phyloP scores from a whole-genome alignment of 2,113 vertebrate species.

The Bombycilla garrulus region DNA sequence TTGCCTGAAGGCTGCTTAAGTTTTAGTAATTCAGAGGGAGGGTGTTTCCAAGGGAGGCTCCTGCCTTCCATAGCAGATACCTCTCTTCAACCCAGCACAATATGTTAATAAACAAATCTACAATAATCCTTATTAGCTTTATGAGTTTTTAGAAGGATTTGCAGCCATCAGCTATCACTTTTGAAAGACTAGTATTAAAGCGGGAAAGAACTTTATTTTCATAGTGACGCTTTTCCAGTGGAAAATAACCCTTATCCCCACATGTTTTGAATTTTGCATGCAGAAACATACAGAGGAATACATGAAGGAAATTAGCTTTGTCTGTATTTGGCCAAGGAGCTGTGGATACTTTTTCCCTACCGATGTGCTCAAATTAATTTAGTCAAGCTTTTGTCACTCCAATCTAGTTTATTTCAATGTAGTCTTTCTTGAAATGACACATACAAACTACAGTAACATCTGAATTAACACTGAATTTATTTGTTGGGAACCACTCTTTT shows the following conservation, averaged over 20 bases:
- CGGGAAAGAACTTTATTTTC: background rate
- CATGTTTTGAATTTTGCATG: background rate
- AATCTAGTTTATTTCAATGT: background rate
- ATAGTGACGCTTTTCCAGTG: background rate
- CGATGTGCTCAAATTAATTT: background rate
- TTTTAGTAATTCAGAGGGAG: no score
- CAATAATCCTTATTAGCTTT: background rate
- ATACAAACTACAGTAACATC: background rate
- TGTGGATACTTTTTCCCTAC: background rate
- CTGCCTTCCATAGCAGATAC: no score
- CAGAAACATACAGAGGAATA: background rate
- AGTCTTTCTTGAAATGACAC: background rate
- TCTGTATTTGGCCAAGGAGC: background rate
- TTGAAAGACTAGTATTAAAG: background rate
- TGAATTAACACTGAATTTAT: background rate
- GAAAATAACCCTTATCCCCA: background rate
- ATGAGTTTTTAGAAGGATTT: background rate
- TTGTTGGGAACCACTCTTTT: background rate
- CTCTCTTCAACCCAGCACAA: no score
- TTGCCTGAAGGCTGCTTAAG: no score
- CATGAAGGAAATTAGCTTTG: background rate
- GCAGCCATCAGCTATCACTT: background rate
- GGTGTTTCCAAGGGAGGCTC: no score
- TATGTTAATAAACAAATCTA: background rate
- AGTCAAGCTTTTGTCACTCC: background rate